A percentile compares a stretch with the other conserved stretches of the same genome.
Evolutionary conservation across 2,888 invertebrate genomes (phyloP).

Genomic region (Sesamia inferens): DNA sequence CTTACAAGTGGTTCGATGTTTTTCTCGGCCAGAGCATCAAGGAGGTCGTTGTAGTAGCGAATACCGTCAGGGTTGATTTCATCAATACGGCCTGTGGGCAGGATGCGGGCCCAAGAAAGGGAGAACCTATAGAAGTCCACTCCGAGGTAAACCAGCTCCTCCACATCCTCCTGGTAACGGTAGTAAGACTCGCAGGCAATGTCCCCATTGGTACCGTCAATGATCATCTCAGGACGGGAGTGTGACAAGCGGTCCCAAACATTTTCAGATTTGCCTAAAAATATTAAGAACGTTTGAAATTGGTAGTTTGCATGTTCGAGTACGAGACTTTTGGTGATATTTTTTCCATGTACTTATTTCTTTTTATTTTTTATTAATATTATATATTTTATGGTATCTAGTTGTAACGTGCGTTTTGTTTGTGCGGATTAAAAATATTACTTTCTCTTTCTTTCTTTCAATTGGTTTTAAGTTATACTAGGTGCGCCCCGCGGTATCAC

Average conservation of each 20-base stretch:
- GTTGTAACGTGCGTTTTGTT: no score
- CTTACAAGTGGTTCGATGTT: conserved; percentile 91
- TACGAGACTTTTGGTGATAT: no score
- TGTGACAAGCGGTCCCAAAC: conserved; percentile 91
- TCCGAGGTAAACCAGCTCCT: conserved; percentile 86
- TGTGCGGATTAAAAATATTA: no score
- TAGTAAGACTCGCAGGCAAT: conserved; percentile 93
- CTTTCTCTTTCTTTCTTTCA: no score
- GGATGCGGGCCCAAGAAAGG: conserved; percentile 91
- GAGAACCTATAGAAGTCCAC: conserved; percentile 90
- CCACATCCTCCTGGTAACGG: conserved; percentile 91
- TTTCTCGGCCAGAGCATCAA: conserved; percentile 90
- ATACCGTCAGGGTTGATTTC: conserved; percentile 90
- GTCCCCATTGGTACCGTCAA: conserved; percentile 91
- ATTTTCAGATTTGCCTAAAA: conserved; percentile 91
- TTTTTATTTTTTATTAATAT: no score
- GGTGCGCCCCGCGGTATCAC: background rate
- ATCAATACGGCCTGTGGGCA: conserved; percentile 90
- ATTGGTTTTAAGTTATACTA: background rate
- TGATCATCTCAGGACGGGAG: conserved; percentile 90
- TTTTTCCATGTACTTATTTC: no score
- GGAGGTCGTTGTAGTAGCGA: conserved; percentile 91
- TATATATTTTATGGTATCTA: no score
- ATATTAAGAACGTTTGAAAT: background rate
- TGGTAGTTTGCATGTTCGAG: no score